phyloP scores from a whole-genome alignment of 2,797 vertebrate species.

The Moxostoma hubbsi region DNA sequence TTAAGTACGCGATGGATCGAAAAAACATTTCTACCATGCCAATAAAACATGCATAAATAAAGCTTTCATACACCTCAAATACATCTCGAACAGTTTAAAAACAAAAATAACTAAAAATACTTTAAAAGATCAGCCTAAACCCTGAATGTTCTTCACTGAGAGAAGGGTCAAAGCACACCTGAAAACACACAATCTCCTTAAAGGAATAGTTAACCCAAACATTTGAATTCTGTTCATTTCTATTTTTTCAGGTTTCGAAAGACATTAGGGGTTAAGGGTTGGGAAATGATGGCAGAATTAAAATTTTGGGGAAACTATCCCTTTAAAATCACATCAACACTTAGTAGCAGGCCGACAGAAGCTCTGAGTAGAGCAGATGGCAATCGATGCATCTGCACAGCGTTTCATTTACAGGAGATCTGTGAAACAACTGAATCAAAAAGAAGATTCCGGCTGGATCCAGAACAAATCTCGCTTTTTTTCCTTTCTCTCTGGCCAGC shows the following conservation, averaged over 20 bases:
- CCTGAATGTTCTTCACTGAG: slow-evolving; percentile 69
- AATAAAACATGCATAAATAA: slow-evolving; percentile 79
- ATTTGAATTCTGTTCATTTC: too few species aligned
- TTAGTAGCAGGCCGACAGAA: slow-evolving; percentile 10
- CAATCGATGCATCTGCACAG: background rate
- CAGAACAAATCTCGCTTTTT: background rate
- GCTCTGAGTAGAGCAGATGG: background rate
- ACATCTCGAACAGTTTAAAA: slow-evolving; percentile 56
- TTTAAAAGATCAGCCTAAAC: slow-evolving; percentile 71
- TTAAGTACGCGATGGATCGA: slow-evolving; percentile 37
- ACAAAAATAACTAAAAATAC: slow-evolving; percentile 43
- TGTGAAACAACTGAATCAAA: background rate
- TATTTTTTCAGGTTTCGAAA: too few species aligned
- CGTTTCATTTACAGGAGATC: background rate
- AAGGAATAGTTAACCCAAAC: background rate
- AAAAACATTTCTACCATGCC: slow-evolving; percentile 68
- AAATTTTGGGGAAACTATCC: too few species aligned
- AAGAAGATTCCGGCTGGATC: background rate
- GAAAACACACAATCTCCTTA: slow-evolving; percentile 21
- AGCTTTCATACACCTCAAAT: slow-evolving; percentile 71
- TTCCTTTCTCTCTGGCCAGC: slow-evolving; percentile 2
- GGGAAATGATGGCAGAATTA: too few species aligned
- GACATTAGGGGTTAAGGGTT: too few species aligned
- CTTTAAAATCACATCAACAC: background rate
- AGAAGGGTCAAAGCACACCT: slow-evolving; percentile 62